These are phyloP conservation scores for Oryzaephilus surinamensis DNA, from an alignment of 1,140 invertebrate genomes.

Conservation along the genomic window DNA sequence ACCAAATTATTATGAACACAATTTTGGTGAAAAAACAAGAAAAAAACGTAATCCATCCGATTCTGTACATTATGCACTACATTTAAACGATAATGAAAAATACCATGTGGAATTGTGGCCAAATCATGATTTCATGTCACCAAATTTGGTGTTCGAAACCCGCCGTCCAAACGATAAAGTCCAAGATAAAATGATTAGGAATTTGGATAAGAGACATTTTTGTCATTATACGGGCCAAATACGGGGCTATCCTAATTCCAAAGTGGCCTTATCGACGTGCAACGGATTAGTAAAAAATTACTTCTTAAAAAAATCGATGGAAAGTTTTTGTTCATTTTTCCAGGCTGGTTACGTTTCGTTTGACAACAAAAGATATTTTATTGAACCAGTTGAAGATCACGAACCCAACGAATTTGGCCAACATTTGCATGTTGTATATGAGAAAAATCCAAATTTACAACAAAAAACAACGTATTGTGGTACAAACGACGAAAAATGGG, in stretches of 20 bases:
- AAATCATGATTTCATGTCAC: conserved; percentile 44
- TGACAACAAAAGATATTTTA: conserved; percentile 37
- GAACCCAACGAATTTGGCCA: conserved; percentile 36
- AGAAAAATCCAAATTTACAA: conserved; percentile 26
- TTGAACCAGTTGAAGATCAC: conserved; percentile 39
- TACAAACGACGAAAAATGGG: conserved; percentile 34
- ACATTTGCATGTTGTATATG: conserved; percentile 41
- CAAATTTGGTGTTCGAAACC: conserved; percentile 45
- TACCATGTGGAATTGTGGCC: conserved; percentile 43
- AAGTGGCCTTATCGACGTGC: conserved; percentile 48
- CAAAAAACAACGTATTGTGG: too few species aligned
- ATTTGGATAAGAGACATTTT: conserved; percentile 27
- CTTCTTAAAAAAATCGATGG: not conserved
- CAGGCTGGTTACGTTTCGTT: conserved; percentile 41
- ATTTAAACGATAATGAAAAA: conserved; percentile 36
- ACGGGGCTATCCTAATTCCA: conserved; percentile 38
- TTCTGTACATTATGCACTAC: conserved; percentile 39
- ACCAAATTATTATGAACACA: conserved; percentile 37
- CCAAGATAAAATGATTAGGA: conserved; percentile 14
- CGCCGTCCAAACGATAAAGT: conserved; percentile 24
- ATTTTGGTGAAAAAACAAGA: conserved; percentile 23
- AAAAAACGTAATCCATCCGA: conserved; percentile 15
- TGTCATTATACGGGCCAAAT: conserved; percentile 48
- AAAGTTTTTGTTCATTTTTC: conserved; percentile 8
- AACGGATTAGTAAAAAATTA: conserved; percentile 44